Evolutionary conservation across 2,797 vertebrate species (phyloP), one percentile per base, ranked within the genome.

Genomic region (Diplodus puntazzo): DNA sequence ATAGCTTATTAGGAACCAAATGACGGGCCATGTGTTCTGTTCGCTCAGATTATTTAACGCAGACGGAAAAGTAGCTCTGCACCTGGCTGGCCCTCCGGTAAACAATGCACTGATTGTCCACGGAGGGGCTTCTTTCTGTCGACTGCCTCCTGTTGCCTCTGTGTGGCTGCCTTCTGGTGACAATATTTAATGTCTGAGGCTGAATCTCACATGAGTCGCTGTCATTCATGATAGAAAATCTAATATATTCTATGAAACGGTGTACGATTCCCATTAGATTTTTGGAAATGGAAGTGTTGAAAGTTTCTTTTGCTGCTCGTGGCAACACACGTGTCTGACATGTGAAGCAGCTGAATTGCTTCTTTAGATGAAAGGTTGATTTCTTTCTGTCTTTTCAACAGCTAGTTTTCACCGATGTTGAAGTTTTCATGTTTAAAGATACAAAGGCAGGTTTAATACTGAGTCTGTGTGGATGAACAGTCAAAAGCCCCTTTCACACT

Each of bases 1-100:
- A 84, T 73, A 52, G 59, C 60, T 69, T 77, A 76, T 88, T 79
- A 75, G 62, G 65, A 53, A 63, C 70, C 20, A 87, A 85, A 85
- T 73, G 63, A 63, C 62, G 75, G 17, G 43, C 71, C 57, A 57
- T 73, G 75, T 81, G 57, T 68, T 84, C 34, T 75, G 34, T 66
- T 77, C 69, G 64, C 27, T 74, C 42, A 8, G 50, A 87, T 74
- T 79, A 75, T 70, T 88, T 86, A 49, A 60, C 23, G 6, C 42
- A 55, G 52, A 79, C 54, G 54, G 49, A 84, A 73, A 73, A 52
- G 63, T 50, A 53, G 60, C 52, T 25, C 46, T 23, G 45, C 69
- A 83, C 63, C 73, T 83, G 78, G 64, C 72, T 73, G 62, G 49
- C 49, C 72, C 21, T 72, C 59, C 21, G 61, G 65, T 71, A 80